Percentiles rank a stretch among this genome's conserved stretches.
These are phyloP conservation scores for Hybos culiciformis DNA, from an alignment of 2,888 invertebrate species.

Conservation along the genomic window DNA sequence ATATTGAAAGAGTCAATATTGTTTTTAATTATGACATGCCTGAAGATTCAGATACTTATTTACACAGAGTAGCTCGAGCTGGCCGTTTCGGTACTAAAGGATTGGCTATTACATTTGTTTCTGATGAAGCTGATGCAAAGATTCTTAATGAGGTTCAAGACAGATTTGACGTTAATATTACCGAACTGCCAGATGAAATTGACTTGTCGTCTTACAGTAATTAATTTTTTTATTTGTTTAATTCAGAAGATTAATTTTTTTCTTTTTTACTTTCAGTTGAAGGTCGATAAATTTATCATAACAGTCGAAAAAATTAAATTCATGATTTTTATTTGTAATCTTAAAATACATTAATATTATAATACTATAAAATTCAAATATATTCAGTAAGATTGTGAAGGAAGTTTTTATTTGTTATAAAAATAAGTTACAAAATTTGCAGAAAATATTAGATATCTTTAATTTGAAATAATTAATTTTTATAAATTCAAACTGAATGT, in stretches of 20 bases:
- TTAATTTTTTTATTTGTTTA: constrained; percentile 19
- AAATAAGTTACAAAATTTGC: too few relatives aligned
- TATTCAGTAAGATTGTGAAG: too few relatives aligned
- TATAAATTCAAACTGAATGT: too few relatives aligned
- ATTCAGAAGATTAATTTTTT: constrained; percentile 9
- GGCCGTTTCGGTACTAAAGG: constrained; percentile 99
- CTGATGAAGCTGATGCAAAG: constrained; percentile 94
- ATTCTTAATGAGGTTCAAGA: constrained; percentile 98
- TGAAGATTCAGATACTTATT: constrained; percentile 96
- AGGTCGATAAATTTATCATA: constrained; percentile 27
- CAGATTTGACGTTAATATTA: constrained; percentile 97
- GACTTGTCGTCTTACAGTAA: constrained; percentile 93
- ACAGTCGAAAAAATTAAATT: too few relatives aligned
- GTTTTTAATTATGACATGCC: constrained; percentile 99
- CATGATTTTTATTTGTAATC: too few relatives aligned
- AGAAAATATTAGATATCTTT: too few relatives aligned
- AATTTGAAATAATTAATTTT: too few relatives aligned
- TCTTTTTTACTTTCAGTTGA: constrained; percentile 21
- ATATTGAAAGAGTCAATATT: constrained; percentile 98
- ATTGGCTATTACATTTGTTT: constrained; percentile 95
- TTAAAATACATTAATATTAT: too few relatives aligned
- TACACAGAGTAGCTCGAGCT: constrained; percentile 95
- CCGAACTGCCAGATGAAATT: constrained; percentile 96
- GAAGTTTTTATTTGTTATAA: too few relatives aligned
- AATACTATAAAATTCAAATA: too few relatives aligned